Conservation (phyloP, 2,113 vertebrate species). For the Ceyx melanurus region DNA sequence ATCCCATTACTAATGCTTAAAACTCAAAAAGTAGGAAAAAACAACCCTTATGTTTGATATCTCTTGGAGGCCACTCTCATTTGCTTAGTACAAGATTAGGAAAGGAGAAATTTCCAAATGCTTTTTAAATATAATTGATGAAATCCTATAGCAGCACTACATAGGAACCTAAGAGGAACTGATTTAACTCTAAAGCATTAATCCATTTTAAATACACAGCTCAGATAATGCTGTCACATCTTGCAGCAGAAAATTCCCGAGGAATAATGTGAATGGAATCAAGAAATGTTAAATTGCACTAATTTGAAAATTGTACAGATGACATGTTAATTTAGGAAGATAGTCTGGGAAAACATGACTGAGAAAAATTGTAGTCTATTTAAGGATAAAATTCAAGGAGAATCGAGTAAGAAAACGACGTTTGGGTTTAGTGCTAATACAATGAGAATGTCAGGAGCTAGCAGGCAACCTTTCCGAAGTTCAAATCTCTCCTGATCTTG, state of each 20-base stretch:
- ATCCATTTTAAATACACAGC: neutral
- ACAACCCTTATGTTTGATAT: neutral
- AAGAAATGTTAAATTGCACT: neutral
- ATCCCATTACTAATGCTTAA: neutral
- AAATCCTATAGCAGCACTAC: neutral
- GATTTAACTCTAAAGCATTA: neutral
- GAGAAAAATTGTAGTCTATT: neutral
- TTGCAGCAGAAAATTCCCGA: neutral
- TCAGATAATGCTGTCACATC: neutral
- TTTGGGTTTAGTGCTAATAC: neutral
- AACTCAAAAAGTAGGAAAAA: neutral
- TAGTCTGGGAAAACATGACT: neutral
- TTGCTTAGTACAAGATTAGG: neutral
- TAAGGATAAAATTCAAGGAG: neutral
- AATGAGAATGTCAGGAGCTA: neutral
- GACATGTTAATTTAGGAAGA: slow-evolving; percentile 4
- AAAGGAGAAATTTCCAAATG: neutral
- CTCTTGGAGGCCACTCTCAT: neutral
- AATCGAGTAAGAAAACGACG: neutral
- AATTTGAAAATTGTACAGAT: neutral
- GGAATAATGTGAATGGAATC: neutral
- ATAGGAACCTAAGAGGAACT: neutral
- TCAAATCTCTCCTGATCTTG: neutral
- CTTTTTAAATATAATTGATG: accelerated
- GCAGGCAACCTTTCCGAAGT: neutral